A percentile compares a stretch with the other conserved stretches of the same genome.
Conservation (phyloP, 2,797 vertebrate genomes). For the Harpagifer antarcticus region DNA sequence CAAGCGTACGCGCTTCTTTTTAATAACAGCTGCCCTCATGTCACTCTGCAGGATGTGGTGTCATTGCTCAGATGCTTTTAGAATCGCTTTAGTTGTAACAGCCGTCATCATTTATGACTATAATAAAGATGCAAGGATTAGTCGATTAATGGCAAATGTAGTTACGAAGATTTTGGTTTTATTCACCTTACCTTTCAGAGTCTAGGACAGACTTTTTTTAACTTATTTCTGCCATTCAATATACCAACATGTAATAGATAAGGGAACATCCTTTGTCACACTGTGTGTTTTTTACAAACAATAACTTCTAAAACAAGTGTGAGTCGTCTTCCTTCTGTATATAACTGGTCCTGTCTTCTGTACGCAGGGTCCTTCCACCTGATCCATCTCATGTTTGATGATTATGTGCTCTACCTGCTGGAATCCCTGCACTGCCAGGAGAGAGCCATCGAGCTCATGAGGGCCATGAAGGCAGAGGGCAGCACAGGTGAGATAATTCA, state of each 20-base stretch:
- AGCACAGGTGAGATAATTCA: constrained; percentile 87
- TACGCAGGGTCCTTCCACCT: constrained; percentile 96
- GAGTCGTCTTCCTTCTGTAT: background rate
- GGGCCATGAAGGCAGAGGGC: constrained; percentile 95
- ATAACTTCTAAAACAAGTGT: background rate
- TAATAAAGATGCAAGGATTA: too few species aligned
- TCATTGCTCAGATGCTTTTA: constrained; percentile 49
- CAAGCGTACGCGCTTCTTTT: constrained; percentile 37
- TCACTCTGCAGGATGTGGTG: constrained; percentile 65
- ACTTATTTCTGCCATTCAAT: too few species aligned
- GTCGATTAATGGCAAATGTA: too few species aligned
- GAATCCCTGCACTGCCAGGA: constrained; percentile 99
- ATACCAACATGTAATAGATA: too few species aligned
- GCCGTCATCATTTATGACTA: constrained; percentile 1
- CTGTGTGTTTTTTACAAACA: background rate
- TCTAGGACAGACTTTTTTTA: too few species aligned
- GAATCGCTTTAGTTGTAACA: constrained; percentile 12
- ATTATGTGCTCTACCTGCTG: constrained; percentile 97
- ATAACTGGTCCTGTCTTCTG: constrained; percentile 18
- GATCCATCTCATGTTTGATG: constrained; percentile 99
- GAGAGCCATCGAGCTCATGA: constrained; percentile 96
- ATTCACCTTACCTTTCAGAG: too few species aligned
- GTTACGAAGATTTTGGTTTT: too few species aligned
- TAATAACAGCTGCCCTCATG: constrained; percentile 46
- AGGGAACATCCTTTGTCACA: background rate